These are phyloP conservation scores for Scotopteryx bipunctaria DNA, from an alignment of 2,888 invertebrate genomes.

Conservation along the genomic window DNA sequence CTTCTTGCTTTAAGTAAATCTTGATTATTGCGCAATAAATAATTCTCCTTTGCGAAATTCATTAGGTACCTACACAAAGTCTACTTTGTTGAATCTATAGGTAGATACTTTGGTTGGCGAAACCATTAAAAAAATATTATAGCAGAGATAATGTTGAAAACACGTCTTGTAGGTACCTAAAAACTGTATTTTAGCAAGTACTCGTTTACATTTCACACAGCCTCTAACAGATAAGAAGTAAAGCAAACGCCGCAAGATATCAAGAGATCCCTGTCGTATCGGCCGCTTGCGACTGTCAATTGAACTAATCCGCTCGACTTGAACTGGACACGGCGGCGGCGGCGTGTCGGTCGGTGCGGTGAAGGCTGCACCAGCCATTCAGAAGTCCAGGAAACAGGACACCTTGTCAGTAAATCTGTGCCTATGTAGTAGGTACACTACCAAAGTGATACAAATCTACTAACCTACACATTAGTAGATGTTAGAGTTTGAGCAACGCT, in stretches of 20 bases:
- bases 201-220: background rate
- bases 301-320: slow-evolving; percentile 31
- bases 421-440: background rate
- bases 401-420: background rate
- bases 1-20: background rate
- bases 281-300: slow-evolving; percentile 38
- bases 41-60: background rate
- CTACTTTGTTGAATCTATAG: too few relatives aligned
- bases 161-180: too few relatives aligned
- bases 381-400: background rate
- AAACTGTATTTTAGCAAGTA: too few relatives aligned
- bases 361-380: slow-evolving; percentile 8
- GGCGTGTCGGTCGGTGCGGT: background rate
- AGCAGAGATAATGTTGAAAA: too few relatives aligned
- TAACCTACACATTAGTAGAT: too few relatives aligned
- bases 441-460: too few relatives aligned
- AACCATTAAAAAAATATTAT: too few relatives aligned
- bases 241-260: slow-evolving; percentile 17
- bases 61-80: background rate
- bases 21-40: background rate
- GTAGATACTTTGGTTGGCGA: too few relatives aligned
- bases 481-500: too few relatives aligned
- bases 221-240: slow-evolving; percentile 15
- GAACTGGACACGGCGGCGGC: slow-evolving; percentile 8
- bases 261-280: slow-evolving; percentile 26